phyloP scores from a whole-genome alignment of 2,888 invertebrate genomes.

The Candidula unifasciata region DNA sequence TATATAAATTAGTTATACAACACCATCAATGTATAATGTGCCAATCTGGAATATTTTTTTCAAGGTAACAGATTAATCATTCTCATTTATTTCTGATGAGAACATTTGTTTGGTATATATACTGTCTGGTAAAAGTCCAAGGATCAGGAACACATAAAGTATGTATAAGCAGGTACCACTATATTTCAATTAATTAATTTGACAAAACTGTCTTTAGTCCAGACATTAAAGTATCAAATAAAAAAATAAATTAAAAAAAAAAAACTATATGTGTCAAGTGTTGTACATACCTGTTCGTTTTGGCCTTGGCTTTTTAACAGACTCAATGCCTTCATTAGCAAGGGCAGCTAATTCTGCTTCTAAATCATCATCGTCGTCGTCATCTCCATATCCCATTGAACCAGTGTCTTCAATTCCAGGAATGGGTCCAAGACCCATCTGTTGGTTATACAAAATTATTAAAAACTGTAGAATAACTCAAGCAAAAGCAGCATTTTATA shows the following conservation, averaged over 20 bases:
- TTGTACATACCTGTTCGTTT: constrained; percentile 56
- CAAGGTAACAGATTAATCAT: too few species aligned
- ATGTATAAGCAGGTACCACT: too few species aligned
- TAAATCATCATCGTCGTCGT: constrained; percentile 85
- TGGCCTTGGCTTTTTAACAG: constrained; percentile 56
- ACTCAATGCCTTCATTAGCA: constrained; percentile 69
- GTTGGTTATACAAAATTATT: neutral
- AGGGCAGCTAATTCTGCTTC: constrained; percentile 92
- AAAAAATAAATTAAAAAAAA: neutral
- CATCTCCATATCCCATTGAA: constrained; percentile 76
- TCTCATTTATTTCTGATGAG: too few species aligned
- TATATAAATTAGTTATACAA: too few species aligned
- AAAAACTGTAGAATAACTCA: too few species aligned
- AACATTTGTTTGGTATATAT: too few species aligned
- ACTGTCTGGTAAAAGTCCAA: too few species aligned
- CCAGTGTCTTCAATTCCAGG: constrained; percentile 53
- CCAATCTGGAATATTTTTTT: too few species aligned
- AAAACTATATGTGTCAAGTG: neutral
- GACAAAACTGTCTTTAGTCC: neutral
- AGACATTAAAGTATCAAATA: neutral
- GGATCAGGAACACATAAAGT: too few species aligned
- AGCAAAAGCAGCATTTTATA: too few species aligned
- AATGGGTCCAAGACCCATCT: constrained; percentile 56
- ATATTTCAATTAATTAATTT: too few species aligned
- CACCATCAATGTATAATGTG: too few species aligned